Percentiles rank a stretch among this genome's conserved stretches.
Evolutionary conservation across 2,888 invertebrate species (phyloP).

Genomic region (Plemyria rubiginata): DNA sequence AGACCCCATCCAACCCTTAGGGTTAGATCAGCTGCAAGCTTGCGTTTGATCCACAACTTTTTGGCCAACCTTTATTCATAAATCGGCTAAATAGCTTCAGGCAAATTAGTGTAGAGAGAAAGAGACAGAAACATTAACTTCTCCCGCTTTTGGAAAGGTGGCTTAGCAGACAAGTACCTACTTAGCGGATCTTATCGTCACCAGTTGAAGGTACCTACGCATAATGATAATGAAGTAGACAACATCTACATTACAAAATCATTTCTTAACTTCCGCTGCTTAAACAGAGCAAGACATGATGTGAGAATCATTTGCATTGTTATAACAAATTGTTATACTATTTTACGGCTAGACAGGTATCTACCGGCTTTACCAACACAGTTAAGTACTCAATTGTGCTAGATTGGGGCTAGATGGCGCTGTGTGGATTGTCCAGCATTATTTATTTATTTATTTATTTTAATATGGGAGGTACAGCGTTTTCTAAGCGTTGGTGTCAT

Average conservation of each 20-base stretch:
- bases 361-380: constrained; percentile 12
- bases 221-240: constrained; percentile 38
- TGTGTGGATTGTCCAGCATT: too few relatives aligned
- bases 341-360: constrained; percentile 14
- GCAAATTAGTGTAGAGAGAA: too few relatives aligned
- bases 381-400: too few relatives aligned
- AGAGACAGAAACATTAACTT: neutral
- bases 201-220: constrained; percentile 8
- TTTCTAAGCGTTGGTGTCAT: too few relatives aligned
- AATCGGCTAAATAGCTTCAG: too few relatives aligned
- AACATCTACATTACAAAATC: constrained; percentile 27
- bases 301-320: constrained; percentile 32
- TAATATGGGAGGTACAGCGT: too few relatives aligned
- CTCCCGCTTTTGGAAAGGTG: neutral
- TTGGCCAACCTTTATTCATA: too few relatives aligned
- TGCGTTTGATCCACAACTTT: too few relatives aligned
- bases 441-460: too few relatives aligned
- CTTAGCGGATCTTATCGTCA: constrained; percentile 4
- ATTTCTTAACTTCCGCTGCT: constrained; percentile 28
- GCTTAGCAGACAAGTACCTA: neutral
- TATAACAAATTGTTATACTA: constrained; percentile 16
- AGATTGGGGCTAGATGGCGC: too few relatives aligned
- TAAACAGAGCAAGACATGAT: constrained; percentile 38
- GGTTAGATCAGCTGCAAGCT: too few relatives aligned
- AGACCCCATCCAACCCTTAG: too few relatives aligned